Base-by-base conservation (phyloP, 2,797 vertebrate genomes). In the Vespertilio murinus region DNA sequence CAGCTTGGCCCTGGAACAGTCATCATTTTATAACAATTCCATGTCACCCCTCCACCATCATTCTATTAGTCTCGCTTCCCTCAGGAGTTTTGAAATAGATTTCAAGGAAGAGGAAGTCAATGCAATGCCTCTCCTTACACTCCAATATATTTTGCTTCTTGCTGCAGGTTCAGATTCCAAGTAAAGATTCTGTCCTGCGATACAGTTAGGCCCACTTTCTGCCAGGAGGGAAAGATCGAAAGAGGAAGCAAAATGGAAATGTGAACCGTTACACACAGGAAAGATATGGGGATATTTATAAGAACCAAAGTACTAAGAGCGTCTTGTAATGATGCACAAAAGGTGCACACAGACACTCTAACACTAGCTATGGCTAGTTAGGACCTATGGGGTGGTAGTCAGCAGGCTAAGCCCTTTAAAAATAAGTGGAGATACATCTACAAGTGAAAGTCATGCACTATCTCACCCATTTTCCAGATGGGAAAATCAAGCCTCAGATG, bases 71-170 rank as follows among this genome's bases (percentile, higher is more conserved):
- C 73, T 77, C 8, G 4, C 65, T 85, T 93, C 90, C 88, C 90
- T 71, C 71, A 79, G 77, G 81, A 94, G 11, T 84, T 95, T 91
- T 90, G 77, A 93, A 95, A 91, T 79, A 91, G 94, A 95, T 95
- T 95, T 97, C 59, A 97, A 97, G 96, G 97, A 96, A 96, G n/a
- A 25, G 35, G 95, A 91, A 96, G 95, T 98, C 97, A 97, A 90
- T 94, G 79, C 85, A 87, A 79, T 88, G 92, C 79, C 97, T 97
- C 96, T 73, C 52, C 75, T 96, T 56, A 77, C 56, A 74, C 56
- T 59, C 67, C 1, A 3, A 69, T 35, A 65, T n/a, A 69, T 87
- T 65, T 33, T 61, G 22, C 79, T 93, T 84, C 94, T 84, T 89
- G 11, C 61, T 92, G 64, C 38, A 59, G 49, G 49, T 91, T 93